Evolutionary conservation across 2,797 vertebrate species (phyloP), one percentile per base, ranked within the genome.

Genomic region (Sebastes kiyomatsui): DNA sequence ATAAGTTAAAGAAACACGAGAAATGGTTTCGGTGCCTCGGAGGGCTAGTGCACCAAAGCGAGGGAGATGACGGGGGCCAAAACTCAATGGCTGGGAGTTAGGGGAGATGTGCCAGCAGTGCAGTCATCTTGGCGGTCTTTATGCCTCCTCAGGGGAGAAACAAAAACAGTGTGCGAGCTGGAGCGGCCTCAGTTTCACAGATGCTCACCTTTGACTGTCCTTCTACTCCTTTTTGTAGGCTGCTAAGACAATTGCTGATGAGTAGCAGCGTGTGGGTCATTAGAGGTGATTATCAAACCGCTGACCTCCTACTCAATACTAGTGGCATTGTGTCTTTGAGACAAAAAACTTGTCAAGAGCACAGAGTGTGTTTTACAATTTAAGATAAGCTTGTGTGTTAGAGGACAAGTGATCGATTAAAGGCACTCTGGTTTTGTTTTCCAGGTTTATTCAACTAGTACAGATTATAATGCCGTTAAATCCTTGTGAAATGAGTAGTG

Each of bases 151-250:
- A 7, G 80, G 88, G 83, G 35, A 54, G 69, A 65, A 69, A 76
- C 80, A 78, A 69, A 73, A 75, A 33, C 73, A 74, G 69, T 33
- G 66, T 28, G 70, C 3, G 22, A 68, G 75, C 56, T 67, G 64
- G 38, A 65, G 28, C 9, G 5, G 25, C 22, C 62, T 58, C 2
- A 0, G 68, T n/a, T 55, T 78, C 85, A 67, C 90, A 87, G 88
- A 80, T 72, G 79, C 84, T 90, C 88, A 84, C 86, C 87, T 87
- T 74, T 79, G 67, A 67, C 82, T 7, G 80, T 76, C 83, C 88
- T 89, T 55, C 59, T 30, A 5, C 65, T 71, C 33, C 25, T 69
- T 72, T 71, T 77, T 49, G 46, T 22, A 30, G 56, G 35, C 70
- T 66, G 28, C 56, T 32, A 32, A 79, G 79, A 81, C 46, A 38